phyloP scores from a whole-genome alignment of 2,113 vertebrate genomes.

The Limnothrissa miodon region DNA sequence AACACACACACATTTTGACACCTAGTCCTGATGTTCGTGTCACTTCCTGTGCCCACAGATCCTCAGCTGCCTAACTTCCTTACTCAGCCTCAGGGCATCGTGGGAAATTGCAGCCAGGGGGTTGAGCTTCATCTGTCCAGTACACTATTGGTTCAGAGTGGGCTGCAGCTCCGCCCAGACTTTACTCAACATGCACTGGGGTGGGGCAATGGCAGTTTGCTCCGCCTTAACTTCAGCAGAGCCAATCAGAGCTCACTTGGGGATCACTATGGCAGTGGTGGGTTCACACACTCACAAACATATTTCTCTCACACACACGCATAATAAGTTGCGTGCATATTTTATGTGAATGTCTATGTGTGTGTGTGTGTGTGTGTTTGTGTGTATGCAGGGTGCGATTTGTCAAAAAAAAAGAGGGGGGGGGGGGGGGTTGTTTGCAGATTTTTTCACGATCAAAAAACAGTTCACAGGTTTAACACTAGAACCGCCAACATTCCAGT shows the following conservation, averaged over 20 bases:
- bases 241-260: constrained; percentile 49
- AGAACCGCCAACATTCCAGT: too few relatives aligned
- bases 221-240: constrained; percentile 71
- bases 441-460: too few relatives aligned
- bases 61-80: constrained; percentile 69
- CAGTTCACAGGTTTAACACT: too few relatives aligned
- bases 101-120: constrained; percentile 60
- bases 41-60: constrained; percentile 63
- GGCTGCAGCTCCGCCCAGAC: constrained; percentile 61
- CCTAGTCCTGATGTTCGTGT: not conserved
- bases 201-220: constrained; percentile 80
- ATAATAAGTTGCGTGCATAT: too few relatives aligned
- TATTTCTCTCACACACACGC: too few relatives aligned
- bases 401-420: too few relatives aligned
- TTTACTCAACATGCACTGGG: constrained; percentile 63
- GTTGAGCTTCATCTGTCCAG: constrained; percentile 72
- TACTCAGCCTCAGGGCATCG: constrained; percentile 42
- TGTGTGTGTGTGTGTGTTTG: not conserved
- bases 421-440: too few relatives aligned
- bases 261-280: constrained; percentile 58
- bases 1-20: not conserved
- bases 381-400: too few relatives aligned
- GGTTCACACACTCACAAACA: not conserved
- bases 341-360: not conserved
- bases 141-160: constrained; percentile 69